Evolutionary conservation across 2,113 vertebrate genomes (phyloP), one percentile per base, ranked within the genome.

Genomic region (Anthoscopus minutus): DNA sequence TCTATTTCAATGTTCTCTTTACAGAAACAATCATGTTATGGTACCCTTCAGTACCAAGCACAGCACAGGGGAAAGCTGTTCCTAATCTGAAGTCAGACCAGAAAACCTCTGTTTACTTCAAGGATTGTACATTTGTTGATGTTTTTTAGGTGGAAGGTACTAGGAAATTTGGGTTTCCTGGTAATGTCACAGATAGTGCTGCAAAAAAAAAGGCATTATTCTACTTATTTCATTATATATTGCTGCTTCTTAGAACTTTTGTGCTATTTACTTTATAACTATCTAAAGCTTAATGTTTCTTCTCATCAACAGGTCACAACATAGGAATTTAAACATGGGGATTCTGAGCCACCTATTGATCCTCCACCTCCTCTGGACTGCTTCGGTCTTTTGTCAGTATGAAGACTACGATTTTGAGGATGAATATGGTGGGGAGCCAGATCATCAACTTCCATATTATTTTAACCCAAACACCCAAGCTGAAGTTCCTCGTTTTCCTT

Each of bases 381-480:
- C 92, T 91, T 74, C 64, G 37, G 97, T 97, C 11, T 42, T 97
- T 37, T 96, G 97, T 84, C 98, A 98, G 42, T 97, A 98, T 33
- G 97, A 97, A 88, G 93, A 85, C 40, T 97, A 98, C 30, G 96
- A 97, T 66, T 97, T 97, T 93, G 97, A 96, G 70, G 97, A 98
- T 88, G 98, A 98, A 47, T 98, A 98, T 47, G 96, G 97, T 5
- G 93, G 89, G 71, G 97, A 96, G 25, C 47, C 94, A 74, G 97
- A 97, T 70, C 58, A 93, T 11, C 95, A 97, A 58, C 89, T 76
- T 17, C 90, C 97, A 11, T 94, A 97, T 78, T 96, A 97, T 92
- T 96, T 97, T 81, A 96, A 86, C 89, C 95, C 95, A 50, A 92
- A 76, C 50, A 15, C 45, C 71, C 97, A 98, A 47, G 96, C 69